Conservation (phyloP, 2,888 invertebrate genomes). For the Andrena chrysosceles region DNA sequence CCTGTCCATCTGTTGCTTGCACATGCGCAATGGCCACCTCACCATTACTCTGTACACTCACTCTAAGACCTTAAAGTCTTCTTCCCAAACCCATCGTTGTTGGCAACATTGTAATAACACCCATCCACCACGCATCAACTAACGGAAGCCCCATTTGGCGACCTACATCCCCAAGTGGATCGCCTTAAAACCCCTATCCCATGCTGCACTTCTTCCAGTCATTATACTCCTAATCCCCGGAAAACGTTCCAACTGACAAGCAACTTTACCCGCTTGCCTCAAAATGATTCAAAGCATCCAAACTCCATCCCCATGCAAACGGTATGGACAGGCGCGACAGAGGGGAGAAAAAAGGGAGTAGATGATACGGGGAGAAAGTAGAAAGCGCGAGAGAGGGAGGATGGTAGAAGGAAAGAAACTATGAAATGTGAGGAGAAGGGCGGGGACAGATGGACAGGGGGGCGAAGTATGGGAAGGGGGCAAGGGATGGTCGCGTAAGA, state of each 20-base stretch:
- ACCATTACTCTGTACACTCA: too few relatives aligned
- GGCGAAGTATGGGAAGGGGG: background rate
- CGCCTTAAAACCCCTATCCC: too few relatives aligned
- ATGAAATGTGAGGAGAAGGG: background rate
- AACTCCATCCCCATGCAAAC: background rate
- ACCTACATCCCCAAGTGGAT: too few relatives aligned
- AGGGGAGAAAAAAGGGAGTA: background rate
- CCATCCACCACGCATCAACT: too few relatives aligned
- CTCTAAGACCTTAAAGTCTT: too few relatives aligned
- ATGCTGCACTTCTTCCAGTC: too few relatives aligned
- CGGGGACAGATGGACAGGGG: background rate
- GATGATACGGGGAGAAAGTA: background rate
- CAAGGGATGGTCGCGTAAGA: background rate
- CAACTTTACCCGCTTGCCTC: slow-evolving; percentile 1
- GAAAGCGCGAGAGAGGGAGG: too few relatives aligned
- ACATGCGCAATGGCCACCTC: too few relatives aligned
- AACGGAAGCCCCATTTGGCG: too few relatives aligned
- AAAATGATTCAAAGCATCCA: slow-evolving; percentile 3
- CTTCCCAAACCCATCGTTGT: too few relatives aligned
- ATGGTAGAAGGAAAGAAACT: background rate
- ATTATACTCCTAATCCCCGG: slow-evolving; percentile 10
- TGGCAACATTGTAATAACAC: too few relatives aligned
- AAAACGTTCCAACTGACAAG: background rate
- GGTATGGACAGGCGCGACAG: background rate
- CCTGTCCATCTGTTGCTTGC: too few relatives aligned